A percentile compares a stretch with the other conserved stretches of the same genome.
Evolutionary conservation across 1,140 invertebrate species (phyloP).

Genomic region (Popillia japonica): DNA sequence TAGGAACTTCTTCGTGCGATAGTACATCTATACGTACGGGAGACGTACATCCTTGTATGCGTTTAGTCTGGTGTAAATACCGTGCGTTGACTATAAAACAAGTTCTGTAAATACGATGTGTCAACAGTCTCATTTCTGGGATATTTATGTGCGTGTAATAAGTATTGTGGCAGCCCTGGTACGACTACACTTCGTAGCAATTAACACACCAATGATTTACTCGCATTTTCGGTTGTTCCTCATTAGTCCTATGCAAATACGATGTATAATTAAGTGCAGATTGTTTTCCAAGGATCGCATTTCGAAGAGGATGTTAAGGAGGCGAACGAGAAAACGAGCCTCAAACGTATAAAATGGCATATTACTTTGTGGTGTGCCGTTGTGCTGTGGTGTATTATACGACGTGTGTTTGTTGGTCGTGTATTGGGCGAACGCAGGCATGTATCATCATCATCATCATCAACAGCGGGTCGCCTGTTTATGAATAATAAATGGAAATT

Average conservation of each 20-base stretch:
- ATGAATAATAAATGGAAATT: constrained; percentile 32
- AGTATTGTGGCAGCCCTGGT: constrained; percentile 35
- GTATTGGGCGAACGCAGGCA: too few relatives aligned
- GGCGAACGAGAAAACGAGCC: constrained; percentile 3
- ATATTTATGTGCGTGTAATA: constrained; percentile 38
- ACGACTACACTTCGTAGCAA: constrained; percentile 31
- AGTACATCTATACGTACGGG: too few relatives aligned
- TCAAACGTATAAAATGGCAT: constrained; percentile 21
- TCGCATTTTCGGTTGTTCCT: constrained; percentile 37
- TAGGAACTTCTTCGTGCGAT: too few relatives aligned
- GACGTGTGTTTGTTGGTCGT: too few relatives aligned
- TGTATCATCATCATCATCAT: constrained; percentile 29
- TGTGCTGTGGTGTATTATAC: too few relatives aligned
- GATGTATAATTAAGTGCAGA: constrained; percentile 35
- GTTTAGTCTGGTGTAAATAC: constrained; percentile 23
- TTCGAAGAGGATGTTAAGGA: constrained; percentile 13
- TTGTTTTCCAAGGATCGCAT: constrained; percentile 18
- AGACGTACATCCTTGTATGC: too few relatives aligned
- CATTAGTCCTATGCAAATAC: constrained; percentile 36
- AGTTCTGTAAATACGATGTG: constrained; percentile 38
- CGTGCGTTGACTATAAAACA: constrained; percentile 36
- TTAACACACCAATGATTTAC: constrained; percentile 38
- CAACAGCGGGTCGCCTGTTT: constrained; percentile 22
- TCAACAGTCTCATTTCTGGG: constrained; percentile 37
- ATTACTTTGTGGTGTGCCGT: too few relatives aligned